Base-by-base conservation (phyloP, 2,888 invertebrate species). In the Therioaphis trifolii region DNA sequence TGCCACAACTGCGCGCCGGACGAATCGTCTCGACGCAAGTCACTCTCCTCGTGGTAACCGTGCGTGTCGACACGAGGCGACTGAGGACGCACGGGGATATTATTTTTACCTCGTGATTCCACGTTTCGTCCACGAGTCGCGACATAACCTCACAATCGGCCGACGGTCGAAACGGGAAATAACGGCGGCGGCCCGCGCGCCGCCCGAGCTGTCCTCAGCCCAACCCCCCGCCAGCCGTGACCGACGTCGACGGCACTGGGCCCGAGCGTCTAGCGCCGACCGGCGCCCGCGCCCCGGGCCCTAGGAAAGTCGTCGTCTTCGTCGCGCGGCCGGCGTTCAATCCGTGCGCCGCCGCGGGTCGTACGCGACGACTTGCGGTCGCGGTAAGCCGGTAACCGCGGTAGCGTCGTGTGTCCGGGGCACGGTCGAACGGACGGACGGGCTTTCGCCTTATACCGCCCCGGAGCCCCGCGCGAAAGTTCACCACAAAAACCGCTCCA, bases 241-340 rank as follows among this genome's bases (percentile, higher is more conserved):
- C 86, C 87, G 40, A 84, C 18, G 52, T 85, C 43, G 87, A 87
- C 80, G 87, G 87, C 86, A 88, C 88, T 14, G 87, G 87, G 63
- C 87, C 87, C 75, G 85, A 87, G 9, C 85, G 87, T 35, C 24
- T 85, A 85, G 87, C 88, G 24, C 87, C 87, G 27, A 87, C 87
- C 61, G 87, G 87, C 18, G 87, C 87, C 85, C 86, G 89, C 55
- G 77, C 11, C 11, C 14, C 14, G 43, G 7, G 1, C 21, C 1
- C 46, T 1, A n/a, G n/a, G 4, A 5, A 14, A 21, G 27, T 12
- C 49, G 27, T 12, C 46, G 7, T 27, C 15, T 9, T 18, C 14
- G 71, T 29, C 74, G 55, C 63, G 35, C 18, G 11, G 9, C 18
- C 21, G 18, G 63, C 18, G 18, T 49, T 49, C 52, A 18, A 52